phyloP scores from a whole-genome alignment of 2,888 invertebrate species.

The Lutraria lutraria region DNA sequence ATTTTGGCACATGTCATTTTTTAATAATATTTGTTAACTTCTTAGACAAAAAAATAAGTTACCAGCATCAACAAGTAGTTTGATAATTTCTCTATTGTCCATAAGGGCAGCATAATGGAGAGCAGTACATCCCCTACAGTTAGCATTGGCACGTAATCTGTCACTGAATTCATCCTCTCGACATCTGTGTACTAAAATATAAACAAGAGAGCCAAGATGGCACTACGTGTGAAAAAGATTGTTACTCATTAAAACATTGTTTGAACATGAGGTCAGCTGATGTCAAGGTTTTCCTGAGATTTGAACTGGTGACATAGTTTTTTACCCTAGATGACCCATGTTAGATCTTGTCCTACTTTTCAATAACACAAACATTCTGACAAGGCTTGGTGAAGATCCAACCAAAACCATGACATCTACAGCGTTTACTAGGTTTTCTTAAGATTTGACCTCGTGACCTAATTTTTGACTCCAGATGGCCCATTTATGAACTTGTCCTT shows the following conservation, averaged over 20 bases:
- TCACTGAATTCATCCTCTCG: conserved; percentile 95
- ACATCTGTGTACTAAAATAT: conserved; percentile 75
- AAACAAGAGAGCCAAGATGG: too few relatives aligned
- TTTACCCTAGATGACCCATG: background rate
- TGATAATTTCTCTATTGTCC: conserved; percentile 90
- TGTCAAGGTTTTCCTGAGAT: too few relatives aligned
- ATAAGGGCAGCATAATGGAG: conserved; percentile 95
- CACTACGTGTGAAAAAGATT: too few relatives aligned
- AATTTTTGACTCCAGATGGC: background rate
- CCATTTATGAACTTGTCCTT: background rate
- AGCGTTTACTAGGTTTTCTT: background rate
- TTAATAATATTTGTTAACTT: too few relatives aligned
- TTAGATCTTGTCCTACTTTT: background rate
- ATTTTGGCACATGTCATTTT: too few relatives aligned
- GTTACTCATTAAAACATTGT: too few relatives aligned
- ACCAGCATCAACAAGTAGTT: conserved; percentile 91
- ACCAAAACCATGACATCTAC: background rate
- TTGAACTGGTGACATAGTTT: too few relatives aligned
- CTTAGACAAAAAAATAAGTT: conserved; percentile 20
- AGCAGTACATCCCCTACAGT: conserved; percentile 94
- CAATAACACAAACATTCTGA: background rate
- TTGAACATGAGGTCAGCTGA: too few relatives aligned
- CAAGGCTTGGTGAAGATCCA: background rate
- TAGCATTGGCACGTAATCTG: conserved; percentile 89
- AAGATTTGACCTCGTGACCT: too few relatives aligned